phyloP scores from a whole-genome alignment of 2,888 invertebrate species.

The Drosophila subsilvestris region DNA sequence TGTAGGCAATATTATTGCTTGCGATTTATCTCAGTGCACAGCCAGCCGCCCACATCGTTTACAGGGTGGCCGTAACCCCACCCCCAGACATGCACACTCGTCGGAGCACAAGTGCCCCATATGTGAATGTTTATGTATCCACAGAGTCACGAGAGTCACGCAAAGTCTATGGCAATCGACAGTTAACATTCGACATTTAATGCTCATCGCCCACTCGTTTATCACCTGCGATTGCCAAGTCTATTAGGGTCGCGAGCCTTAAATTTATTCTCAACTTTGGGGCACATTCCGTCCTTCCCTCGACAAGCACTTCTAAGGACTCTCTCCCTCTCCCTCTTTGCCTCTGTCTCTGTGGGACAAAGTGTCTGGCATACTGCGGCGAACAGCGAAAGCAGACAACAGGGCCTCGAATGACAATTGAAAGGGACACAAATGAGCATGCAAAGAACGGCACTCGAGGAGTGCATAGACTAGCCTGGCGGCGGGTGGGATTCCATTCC shows the following conservation, averaged over 20 bases:
- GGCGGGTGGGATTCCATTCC: constrained; percentile 9
- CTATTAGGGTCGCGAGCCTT: constrained; percentile 40
- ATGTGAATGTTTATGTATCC: constrained; percentile 34
- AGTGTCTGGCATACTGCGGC: constrained; percentile 46
- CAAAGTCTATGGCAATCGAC: constrained; percentile 8
- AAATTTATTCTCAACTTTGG: constrained; percentile 28
- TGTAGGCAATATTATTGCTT: constrained; percentile 49
- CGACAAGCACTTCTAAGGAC: constrained; percentile 53
- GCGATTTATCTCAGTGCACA: constrained; percentile 65
- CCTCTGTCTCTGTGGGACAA: constrained; percentile 17
- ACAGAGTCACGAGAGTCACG: constrained; percentile 21
- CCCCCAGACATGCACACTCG: constrained; percentile 12
- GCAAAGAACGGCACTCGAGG: constrained; percentile 71
- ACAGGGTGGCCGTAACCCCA: constrained; percentile 15
- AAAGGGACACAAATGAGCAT: constrained; percentile 77
- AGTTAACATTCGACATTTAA: constrained; percentile 27
- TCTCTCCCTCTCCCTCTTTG: constrained; percentile 1
- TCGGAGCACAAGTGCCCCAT: constrained; percentile 30
- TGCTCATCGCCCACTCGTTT: constrained; percentile 41
- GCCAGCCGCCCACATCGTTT: constrained; percentile 32
- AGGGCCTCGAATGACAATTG: constrained; percentile 67
- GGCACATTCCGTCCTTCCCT: constrained; percentile 11
- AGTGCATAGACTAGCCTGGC: constrained; percentile 44
- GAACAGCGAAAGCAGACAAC: constrained; percentile 37
- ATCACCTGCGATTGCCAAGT: constrained; percentile 44